These are phyloP conservation scores for Archocentrus centrarchus DNA, from an alignment of 2,113 vertebrate genomes.

Conservation along the genomic window DNA sequence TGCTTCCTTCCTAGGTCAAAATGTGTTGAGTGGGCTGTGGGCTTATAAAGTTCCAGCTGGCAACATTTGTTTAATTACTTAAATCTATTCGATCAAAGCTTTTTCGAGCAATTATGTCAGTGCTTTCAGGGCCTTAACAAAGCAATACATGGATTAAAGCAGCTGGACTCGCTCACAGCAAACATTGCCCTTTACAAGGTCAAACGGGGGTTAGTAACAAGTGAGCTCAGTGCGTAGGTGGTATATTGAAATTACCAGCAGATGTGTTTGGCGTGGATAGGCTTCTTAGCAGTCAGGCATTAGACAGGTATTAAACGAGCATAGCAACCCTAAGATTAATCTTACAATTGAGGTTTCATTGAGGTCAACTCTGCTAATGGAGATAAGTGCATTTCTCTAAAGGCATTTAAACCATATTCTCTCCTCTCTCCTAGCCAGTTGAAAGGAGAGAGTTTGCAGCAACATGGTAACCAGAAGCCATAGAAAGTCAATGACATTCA, in stretches of 20 bases:
- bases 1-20: constrained; percentile 33
- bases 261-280: constrained; percentile 24
- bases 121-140: constrained; percentile 62
- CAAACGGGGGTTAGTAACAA: constrained; percentile 55
- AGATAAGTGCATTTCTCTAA: constrained; percentile 39
- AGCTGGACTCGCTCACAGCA: constrained; percentile 30
- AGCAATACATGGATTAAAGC: constrained; percentile 70
- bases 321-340: constrained; percentile 30
- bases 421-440: not conserved
- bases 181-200: constrained; percentile 51
- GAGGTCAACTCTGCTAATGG: constrained; percentile 22
- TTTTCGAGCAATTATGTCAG: constrained; percentile 69
- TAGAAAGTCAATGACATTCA: not conserved
- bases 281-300: not conserved
- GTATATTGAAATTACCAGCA: constrained; percentile 43
- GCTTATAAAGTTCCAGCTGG: constrained; percentile 70
- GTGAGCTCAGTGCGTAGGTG: constrained; percentile 32
- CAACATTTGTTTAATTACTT: constrained; percentile 76
- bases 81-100: constrained; percentile 70
- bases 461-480: not conserved
- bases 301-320: constrained; percentile 23
- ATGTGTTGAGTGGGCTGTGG: constrained; percentile 58
- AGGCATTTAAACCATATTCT: constrained; percentile 24
- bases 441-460: not conserved
- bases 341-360: constrained; percentile 2